These are phyloP conservation scores for Lumbricus terrestris DNA, from an alignment of 2,888 invertebrate genomes.

Conservation along the genomic window DNA sequence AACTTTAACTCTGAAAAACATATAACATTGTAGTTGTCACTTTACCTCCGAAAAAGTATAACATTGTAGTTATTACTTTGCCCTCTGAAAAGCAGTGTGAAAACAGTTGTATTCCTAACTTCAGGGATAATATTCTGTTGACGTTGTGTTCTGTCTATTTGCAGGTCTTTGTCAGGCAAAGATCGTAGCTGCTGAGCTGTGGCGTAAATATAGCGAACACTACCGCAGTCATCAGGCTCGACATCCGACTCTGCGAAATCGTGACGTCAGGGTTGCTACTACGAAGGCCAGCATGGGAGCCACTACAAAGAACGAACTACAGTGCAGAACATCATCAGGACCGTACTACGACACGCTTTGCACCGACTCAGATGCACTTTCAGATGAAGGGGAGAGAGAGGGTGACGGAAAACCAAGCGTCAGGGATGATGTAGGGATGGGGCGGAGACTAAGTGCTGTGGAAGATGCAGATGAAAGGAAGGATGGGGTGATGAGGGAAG, in stretches of 20 bases:
- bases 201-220: constrained; percentile 42
- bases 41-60: too few species aligned
- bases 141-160: background rate
- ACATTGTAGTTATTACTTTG: too few species aligned
- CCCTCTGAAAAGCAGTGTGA: background rate
- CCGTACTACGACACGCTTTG: background rate
- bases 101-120: background rate
- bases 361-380: constrained; percentile 5
- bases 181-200: constrained; percentile 43
- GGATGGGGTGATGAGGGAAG: background rate
- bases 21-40: too few species aligned
- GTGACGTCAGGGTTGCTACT: background rate
- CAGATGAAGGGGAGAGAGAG: constrained; percentile 14
- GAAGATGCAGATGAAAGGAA: background rate
- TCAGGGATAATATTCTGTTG: background rate
- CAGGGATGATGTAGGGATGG: background rate
- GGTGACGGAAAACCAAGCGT: background rate
- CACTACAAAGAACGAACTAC: background rate
- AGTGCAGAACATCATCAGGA: background rate
- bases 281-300: background rate
- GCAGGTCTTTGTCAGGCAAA: constrained; percentile 42
- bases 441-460: background rate
- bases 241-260: constrained; percentile 35
- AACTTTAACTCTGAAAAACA: too few species aligned
- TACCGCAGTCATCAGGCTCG: constrained; percentile 42